Evolutionary conservation across 2,113 vertebrate genomes (phyloP).

Genomic region (Pseudonaja textilis): DNA sequence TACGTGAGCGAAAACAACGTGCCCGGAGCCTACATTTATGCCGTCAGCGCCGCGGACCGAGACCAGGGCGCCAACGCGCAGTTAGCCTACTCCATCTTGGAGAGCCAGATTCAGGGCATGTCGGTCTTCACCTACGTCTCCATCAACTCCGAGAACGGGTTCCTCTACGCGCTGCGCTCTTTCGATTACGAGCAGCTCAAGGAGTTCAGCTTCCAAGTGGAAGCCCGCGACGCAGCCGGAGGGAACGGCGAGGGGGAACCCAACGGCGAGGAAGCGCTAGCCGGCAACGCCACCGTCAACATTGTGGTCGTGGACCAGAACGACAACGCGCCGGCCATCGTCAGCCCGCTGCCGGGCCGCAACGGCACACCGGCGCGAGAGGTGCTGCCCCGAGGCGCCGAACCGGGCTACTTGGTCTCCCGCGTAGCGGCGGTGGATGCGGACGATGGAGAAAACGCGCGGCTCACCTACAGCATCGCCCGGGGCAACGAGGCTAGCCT

Average conservation of each 20-base stretch:
- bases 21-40: conserved; percentile 94
- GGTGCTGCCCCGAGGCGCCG: conserved; percentile 86
- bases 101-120: conserved; percentile 96
- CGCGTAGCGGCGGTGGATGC: conserved; percentile 91
- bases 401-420: conserved; percentile 91
- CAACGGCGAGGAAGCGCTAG: conserved; percentile 77
- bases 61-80: conserved; percentile 89
- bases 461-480: conserved; percentile 91
- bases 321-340: conserved; percentile 89
- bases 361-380: conserved; percentile 89
- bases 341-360: conserved; percentile 84
- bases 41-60: conserved; percentile 89
- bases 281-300: conserved; percentile 87
- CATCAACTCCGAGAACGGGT: conserved; percentile 96
- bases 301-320: conserved; percentile 94
- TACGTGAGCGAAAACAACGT: conserved; percentile 98
- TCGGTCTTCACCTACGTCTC: conserved; percentile 97
- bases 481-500: conserved; percentile 91
- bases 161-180: conserved; percentile 91
- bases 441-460: conserved; percentile 93
- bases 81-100: conserved; percentile 90
- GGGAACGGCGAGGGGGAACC: neutral
- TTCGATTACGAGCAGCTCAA: conserved; percentile 97
- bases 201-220: conserved; percentile 92
- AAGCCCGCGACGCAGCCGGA: conserved; percentile 76